Base-by-base conservation (phyloP, 2,797 vertebrate species). In the Macropus fuliginosus region DNA sequence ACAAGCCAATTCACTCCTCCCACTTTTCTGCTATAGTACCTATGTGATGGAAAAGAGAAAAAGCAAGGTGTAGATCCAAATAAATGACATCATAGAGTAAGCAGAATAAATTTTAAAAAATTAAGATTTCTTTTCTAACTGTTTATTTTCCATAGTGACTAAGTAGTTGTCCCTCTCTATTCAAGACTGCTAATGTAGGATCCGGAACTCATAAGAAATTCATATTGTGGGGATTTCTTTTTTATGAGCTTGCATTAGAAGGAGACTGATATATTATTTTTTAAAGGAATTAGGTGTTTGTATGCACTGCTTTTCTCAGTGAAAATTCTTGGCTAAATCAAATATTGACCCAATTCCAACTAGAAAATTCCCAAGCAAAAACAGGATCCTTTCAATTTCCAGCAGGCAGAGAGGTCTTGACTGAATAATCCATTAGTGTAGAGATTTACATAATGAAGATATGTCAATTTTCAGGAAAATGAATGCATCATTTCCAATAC, bases 251-350 rank as follows among this genome's bases (percentile, higher is more conserved):
- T 97, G 91, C 66, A 97, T 96, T 62, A 90, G 92, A 96, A 91
- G n/a, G 55, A 97, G 92, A 91, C 54, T 97, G 91, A 89, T 94
- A 94, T 92, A 91, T 95, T 97, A 94, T 92, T 96, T 93, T 96
- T 92, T 94, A 97, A 96, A 96, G 92, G 93, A 74, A 97, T 93
- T 74, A 14, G 93, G 54, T 56, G 56, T 97, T 95, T 96, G 56
- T 94, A 54, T 5, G n/a, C 89, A 54, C 8, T 91, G 93, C 54
- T 98, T 54, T 54, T 94, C 95, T 98, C 97, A 96, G 96, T 97
- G 91, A 95, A 98, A 6, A 90, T 95, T 98, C 81, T 96, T 97
- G 96, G 96, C 95, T 97, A 96, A 98, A 94, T 10, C 95, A 97
- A 98, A 96, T 94, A 96, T 95, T 97, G 94, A 96, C 97, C 93